A percentile compares a stretch with the other conserved stretches of the same genome.
phyloP scores from a whole-genome alignment of 2,113 vertebrate genomes.

The Apus apus region DNA sequence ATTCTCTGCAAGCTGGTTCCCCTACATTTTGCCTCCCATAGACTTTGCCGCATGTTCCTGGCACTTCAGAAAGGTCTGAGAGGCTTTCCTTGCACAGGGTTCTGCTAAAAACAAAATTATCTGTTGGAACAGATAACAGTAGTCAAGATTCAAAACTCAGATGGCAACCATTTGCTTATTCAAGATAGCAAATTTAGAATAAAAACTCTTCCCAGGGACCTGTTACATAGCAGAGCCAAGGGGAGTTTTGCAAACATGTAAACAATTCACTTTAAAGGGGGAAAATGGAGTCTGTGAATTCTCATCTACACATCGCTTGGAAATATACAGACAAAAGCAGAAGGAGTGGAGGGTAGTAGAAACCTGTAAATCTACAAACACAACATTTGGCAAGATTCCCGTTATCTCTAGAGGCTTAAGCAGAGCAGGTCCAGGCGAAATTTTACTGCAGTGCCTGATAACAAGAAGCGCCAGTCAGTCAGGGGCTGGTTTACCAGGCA shows the following conservation, averaged over 20 bases:
- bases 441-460: constrained; percentile 7
- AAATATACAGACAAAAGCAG: neutral
- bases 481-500: neutral
- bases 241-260: constrained; percentile 36
- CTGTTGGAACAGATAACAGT: constrained; percentile 20
- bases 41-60: constrained; percentile 57
- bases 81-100: neutral
- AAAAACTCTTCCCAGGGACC: neutral
- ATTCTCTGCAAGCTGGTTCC: constrained; percentile 56
- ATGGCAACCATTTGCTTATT: constrained; percentile 16
- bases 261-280: constrained; percentile 41
- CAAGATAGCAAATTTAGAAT: constrained; percentile 10
- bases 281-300: constrained; percentile 20
- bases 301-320: neutral
- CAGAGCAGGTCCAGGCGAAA: constrained; percentile 26
- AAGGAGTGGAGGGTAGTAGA: neutral
- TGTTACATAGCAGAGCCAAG: neutral
- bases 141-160: constrained; percentile 18
- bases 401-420: constrained; percentile 46
- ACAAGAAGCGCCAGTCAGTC: neutral
- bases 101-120: constrained; percentile 27
- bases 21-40: constrained; percentile 60
- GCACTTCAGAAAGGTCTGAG: constrained; percentile 30
- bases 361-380: constrained; percentile 6
- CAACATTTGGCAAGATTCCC: neutral